Conservation (phyloP, 2,888 invertebrate genomes). For the Pristionchus japonicus region DNA sequence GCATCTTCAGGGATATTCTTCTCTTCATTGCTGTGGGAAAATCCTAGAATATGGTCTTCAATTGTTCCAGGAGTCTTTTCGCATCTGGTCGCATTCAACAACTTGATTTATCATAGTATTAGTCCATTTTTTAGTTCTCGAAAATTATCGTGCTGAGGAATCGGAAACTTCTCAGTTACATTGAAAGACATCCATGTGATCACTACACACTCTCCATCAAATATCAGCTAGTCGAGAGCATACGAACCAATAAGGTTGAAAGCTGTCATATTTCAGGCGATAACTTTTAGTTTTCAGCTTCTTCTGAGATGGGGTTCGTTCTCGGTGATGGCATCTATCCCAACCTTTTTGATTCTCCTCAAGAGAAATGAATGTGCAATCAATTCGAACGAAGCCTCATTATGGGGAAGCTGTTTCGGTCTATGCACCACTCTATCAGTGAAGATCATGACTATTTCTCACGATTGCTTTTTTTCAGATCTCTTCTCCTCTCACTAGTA, state of each 20-base stretch:
- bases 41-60: background rate
- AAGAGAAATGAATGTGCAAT: background rate
- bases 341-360: background rate
- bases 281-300: background rate
- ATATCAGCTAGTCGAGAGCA: background rate
- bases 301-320: background rate
- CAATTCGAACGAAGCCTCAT: background rate
- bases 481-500: background rate
- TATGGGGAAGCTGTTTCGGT: background rate
- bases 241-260: background rate
- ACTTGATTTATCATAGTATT: background rate
- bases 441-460: no score
- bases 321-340: background rate
- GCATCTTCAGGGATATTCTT: background rate
- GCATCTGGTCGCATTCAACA: background rate
- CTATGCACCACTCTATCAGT: background rate
- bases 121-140: background rate
- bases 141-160: background rate
- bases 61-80: background rate
- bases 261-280: background rate
- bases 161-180: background rate
- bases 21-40: background rate
- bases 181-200: background rate
- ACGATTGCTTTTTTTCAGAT: no score
- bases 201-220: background rate